Evolutionary conservation across 2,113 vertebrate species (phyloP).

Genomic region (Paradisaea rubra): DNA sequence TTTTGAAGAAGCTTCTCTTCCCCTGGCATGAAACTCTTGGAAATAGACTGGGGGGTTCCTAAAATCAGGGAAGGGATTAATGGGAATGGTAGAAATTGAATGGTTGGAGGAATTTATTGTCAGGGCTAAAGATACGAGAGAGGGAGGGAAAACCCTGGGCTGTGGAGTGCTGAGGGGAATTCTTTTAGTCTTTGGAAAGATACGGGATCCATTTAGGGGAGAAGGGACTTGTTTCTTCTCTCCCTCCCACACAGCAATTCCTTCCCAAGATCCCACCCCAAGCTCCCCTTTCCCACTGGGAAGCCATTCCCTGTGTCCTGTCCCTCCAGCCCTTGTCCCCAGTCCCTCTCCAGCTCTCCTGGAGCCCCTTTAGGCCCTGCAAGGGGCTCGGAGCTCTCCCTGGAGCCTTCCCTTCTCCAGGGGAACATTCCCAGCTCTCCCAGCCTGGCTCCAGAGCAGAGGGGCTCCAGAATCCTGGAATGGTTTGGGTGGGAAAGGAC

Average conservation of each 20-base stretch:
- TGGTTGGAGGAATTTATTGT: neutral
- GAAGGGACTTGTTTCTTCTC: neutral
- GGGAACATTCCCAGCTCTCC: neutral
- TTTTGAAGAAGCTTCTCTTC: neutral
- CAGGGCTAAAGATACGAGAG: rapidly evolving
- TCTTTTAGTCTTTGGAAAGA: neutral
- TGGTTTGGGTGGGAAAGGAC: rapidly evolving
- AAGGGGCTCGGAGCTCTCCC: neutral
- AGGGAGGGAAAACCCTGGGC: neutral
- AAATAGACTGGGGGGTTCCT: neutral
- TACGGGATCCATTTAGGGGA: neutral
- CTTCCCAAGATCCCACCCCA: neutral
- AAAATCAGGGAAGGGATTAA: neutral
- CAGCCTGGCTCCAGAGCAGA: neutral
- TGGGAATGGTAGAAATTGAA: neutral
- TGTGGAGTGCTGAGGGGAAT: neutral
- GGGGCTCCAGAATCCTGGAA: neutral
- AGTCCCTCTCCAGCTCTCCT: neutral
- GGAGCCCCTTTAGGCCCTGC: neutral
- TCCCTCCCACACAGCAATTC: neutral
- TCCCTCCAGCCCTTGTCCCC: neutral
- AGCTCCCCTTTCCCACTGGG: neutral
- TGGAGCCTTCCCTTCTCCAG: neutral
- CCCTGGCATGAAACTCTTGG: neutral
- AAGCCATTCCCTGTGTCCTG: neutral